phyloP scores from a whole-genome alignment of 2,888 invertebrate species.

The Erynnis tages region DNA sequence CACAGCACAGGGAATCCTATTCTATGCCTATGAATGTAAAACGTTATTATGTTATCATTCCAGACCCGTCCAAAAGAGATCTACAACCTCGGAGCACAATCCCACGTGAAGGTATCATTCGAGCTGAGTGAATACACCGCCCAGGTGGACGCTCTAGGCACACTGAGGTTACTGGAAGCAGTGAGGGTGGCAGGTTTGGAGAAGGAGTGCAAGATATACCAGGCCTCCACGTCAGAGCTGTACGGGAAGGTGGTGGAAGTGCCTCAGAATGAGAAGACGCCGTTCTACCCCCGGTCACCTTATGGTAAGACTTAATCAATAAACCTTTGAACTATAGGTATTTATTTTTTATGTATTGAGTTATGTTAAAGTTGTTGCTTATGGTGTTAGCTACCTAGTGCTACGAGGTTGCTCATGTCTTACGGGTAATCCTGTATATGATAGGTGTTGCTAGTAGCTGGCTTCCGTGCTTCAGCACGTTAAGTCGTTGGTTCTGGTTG shows the following conservation, averaged over 20 bases:
- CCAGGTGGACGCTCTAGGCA: constrained; percentile 98
- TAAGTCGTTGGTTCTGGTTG: too few relatives aligned
- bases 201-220: constrained; percentile 92
- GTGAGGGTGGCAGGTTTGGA: constrained; percentile 93
- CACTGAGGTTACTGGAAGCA: constrained; percentile 94
- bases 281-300: constrained; percentile 97
- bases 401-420: too few relatives aligned
- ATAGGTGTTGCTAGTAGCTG: too few relatives aligned
- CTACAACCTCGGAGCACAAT: constrained; percentile 99
- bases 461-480: too few relatives aligned
- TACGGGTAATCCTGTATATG: too few relatives aligned
- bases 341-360: too few relatives aligned
- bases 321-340: too few relatives aligned
- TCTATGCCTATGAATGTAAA: not conserved
- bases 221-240: constrained; percentile 97
- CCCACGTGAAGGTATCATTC: constrained; percentile 99
- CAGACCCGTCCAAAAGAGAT: constrained; percentile 92
- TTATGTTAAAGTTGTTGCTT: too few relatives aligned
- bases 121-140: constrained; percentile 99
- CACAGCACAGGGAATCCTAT: too few relatives aligned
- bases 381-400: too few relatives aligned
- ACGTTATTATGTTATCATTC: constrained; percentile 27
- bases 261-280: constrained; percentile 96
- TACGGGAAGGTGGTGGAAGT: constrained; percentile 96
- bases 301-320: constrained; percentile 85